phyloP scores from a whole-genome alignment of 2,797 vertebrate species.

The Rhinoraja longicauda region DNA sequence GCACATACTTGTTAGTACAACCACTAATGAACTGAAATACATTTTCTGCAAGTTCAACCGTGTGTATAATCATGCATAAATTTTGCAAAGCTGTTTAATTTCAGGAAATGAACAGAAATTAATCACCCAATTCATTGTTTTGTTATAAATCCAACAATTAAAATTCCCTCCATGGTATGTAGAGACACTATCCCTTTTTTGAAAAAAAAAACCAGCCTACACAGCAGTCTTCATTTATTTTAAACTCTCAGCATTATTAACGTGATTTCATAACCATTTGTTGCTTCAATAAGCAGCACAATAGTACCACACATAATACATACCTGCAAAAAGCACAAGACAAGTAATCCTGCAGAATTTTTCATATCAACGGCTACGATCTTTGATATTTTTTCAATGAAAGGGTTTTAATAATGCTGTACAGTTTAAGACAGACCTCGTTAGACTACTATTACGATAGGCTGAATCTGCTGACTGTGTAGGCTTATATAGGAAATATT shows the following conservation, averaged over 20 bases:
- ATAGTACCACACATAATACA: background rate
- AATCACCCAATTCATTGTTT: slow-evolving; percentile 1
- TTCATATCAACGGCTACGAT: slow-evolving; percentile 1
- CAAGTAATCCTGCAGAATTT: slow-evolving; percentile 9
- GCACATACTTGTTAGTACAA: slow-evolving; percentile 23
- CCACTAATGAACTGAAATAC: background rate
- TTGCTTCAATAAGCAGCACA: background rate
- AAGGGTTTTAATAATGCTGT: slow-evolving; percentile 22
- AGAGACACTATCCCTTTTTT: background rate
- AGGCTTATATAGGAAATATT: slow-evolving; percentile 9
- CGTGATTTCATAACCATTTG: background rate
- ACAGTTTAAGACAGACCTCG: slow-evolving; percentile 24
- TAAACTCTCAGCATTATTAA: slow-evolving; percentile 23
- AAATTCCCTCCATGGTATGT: background rate
- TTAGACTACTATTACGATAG: background rate
- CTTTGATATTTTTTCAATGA: background rate
- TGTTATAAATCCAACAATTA: background rate
- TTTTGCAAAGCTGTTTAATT: background rate
- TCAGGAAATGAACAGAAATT: background rate
- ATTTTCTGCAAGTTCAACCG: background rate
- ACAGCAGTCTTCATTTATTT: background rate
- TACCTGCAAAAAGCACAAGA: background rate
- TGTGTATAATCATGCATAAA: background rate
- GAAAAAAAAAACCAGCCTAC: slow-evolving; percentile 20
- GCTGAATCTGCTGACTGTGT: slow-evolving; percentile 12